Evolutionary conservation across 1,140 invertebrate species (phyloP).

Genomic region (Melipona quadrifasciata): DNA sequence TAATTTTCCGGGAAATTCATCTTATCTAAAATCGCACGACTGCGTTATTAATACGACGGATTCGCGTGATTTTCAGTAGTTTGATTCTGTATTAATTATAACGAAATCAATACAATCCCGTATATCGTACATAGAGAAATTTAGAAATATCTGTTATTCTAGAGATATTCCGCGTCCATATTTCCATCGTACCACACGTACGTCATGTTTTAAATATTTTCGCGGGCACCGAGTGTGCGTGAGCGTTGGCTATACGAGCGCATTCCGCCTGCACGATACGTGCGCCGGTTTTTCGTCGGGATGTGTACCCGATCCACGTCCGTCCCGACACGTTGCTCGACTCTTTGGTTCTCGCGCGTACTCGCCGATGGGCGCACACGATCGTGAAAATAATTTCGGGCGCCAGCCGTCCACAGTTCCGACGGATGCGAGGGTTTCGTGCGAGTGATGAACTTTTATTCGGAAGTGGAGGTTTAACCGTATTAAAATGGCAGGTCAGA

Average conservation of each 20-base stretch:
- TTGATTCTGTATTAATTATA: too few relatives aligned
- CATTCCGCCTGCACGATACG: slow-evolving; percentile 16
- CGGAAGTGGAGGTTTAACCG: slow-evolving; percentile 73
- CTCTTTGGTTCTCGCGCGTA: neutral
- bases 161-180: too few relatives aligned
- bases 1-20: too few relatives aligned
- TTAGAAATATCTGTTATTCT: too few relatives aligned
- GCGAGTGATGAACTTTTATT: slow-evolving; percentile 66
- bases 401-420: slow-evolving; percentile 73
- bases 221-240: neutral
- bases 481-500: slow-evolving; percentile 67
- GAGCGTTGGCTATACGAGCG: neutral
- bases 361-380: neutral
- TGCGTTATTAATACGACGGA: too few relatives aligned
- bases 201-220: too few relatives aligned
- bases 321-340: neutral
- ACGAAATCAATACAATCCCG: too few relatives aligned
- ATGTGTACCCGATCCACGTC: neutral
- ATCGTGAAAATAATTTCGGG: slow-evolving; percentile 66
- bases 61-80: too few relatives aligned
- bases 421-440: slow-evolving; percentile 67
- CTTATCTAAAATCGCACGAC: too few relatives aligned
- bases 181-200: too few relatives aligned
- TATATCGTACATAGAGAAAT: too few relatives aligned
- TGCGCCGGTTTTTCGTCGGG: slow-evolving; percentile 6